These are phyloP conservation scores for Cheilosia variabilis DNA, from an alignment of 2,888 invertebrate species.

Conservation along the genomic window DNA sequence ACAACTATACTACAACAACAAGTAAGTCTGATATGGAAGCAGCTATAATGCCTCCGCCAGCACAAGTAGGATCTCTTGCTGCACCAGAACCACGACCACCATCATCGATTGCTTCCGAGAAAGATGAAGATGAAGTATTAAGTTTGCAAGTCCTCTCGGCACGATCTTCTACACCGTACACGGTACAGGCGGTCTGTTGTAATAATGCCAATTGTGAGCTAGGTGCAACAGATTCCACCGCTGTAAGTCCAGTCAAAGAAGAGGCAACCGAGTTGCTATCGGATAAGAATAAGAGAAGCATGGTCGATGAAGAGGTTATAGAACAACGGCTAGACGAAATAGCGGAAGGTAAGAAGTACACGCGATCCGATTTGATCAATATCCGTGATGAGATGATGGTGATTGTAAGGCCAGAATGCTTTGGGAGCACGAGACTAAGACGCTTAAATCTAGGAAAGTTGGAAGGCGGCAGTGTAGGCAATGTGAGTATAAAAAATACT, in stretches of 20 bases:
- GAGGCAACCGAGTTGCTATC: constrained; percentile 49
- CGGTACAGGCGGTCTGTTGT: constrained; percentile 78
- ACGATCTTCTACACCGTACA: constrained; percentile 81
- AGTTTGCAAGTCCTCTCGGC: constrained; percentile 80
- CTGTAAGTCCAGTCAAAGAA: constrained; percentile 78
- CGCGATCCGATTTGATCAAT: constrained; percentile 78
- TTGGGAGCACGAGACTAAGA: constrained; percentile 76
- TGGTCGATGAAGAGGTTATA: neutral
- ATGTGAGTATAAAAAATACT: neutral
- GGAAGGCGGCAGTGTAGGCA: constrained; percentile 7
- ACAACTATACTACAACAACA: constrained; percentile 3
- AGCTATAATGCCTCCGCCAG: constrained; percentile 64
- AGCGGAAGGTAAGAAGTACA: constrained; percentile 74
- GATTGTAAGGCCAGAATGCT: constrained; percentile 79
- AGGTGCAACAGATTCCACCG: constrained; percentile 76
- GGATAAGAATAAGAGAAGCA: constrained; percentile 18
- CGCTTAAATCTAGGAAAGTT: constrained; percentile 46
- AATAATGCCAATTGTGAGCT: constrained; percentile 79
- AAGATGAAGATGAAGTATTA: constrained; percentile 79
- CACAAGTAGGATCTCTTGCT: constrained; percentile 2
- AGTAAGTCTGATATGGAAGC: constrained; percentile 37
- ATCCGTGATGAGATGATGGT: constrained; percentile 80
- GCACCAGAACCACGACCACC: constrained; percentile 29
- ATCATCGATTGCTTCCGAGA: constrained; percentile 44
- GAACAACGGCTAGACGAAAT: neutral